A percentile compares a stretch with the other conserved stretches of the same genome.
Evolutionary conservation across 2,797 vertebrate species (phyloP).

Genomic region (Lophura swinhoii): DNA sequence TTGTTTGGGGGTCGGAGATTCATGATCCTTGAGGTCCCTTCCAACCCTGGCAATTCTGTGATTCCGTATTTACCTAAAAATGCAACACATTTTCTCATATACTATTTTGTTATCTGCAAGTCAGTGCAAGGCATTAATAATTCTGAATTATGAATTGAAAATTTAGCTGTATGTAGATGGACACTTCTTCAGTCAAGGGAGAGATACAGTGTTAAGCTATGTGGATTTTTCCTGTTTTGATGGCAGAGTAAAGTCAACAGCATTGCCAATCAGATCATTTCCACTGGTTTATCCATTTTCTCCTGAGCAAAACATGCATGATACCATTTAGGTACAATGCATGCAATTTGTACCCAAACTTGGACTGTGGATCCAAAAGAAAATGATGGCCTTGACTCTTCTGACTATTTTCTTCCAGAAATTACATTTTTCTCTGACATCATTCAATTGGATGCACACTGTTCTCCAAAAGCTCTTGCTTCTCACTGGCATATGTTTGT

Average conservation of each 20-base stretch:
- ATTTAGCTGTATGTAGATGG: not conserved
- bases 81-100: not conserved
- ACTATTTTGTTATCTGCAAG: not conserved
- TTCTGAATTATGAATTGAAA: not conserved
- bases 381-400: not conserved
- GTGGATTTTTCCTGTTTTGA: not conserved
- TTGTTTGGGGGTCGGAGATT: not conserved
- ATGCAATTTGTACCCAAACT: not conserved
- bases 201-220: not conserved
- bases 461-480: not conserved
- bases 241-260: not conserved
- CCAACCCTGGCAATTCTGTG: too few species aligned
- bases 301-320: not conserved
- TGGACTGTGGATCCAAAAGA: not conserved
- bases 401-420: not conserved
- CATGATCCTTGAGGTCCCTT: too few species aligned
- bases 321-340: not conserved
- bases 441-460: not conserved
- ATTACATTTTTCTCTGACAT: constrained; percentile 25
- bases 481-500: not conserved
- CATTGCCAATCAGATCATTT: not conserved
- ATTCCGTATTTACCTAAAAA: not conserved
- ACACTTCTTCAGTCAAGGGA: not conserved
- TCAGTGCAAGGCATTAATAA: not conserved
- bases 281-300: not conserved